Conservation (phyloP, 2,888 invertebrate species). For the Drosophila sordidula region DNA sequence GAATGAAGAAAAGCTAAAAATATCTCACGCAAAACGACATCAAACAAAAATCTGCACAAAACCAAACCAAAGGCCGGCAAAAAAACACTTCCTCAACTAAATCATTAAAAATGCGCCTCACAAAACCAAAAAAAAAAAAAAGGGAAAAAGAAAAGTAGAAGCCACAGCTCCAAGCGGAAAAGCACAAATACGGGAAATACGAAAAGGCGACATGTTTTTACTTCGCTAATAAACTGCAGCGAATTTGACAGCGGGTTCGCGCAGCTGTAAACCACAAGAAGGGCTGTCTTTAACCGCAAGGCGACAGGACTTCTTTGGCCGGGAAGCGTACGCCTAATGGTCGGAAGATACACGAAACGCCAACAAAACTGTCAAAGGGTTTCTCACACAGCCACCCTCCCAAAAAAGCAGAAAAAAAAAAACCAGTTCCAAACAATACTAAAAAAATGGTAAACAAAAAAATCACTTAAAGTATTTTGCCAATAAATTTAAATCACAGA, state of each 20-base stretch:
- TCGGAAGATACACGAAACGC: conserved; percentile 37
- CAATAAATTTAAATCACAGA: conserved; percentile 82
- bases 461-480: conserved; percentile 81
- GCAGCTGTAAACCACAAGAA: conserved; percentile 57
- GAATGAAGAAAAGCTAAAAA: conserved; percentile 17
- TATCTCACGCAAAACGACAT: conserved; percentile 56
- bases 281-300: conserved; percentile 67
- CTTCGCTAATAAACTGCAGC: conserved; percentile 77
- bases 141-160: conserved; percentile 14
- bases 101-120: conserved; percentile 67
- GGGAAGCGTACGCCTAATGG: conserved; percentile 42
- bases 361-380: conserved; percentile 67
- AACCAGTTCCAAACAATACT: conserved; percentile 15
- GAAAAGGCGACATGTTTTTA: conserved; percentile 69
- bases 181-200: conserved; percentile 28
- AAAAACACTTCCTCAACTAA: conserved; percentile 50
- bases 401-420: conserved; percentile 1
- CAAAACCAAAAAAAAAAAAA: conserved; percentile 17
- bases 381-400: conserved; percentile 24
- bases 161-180: conserved; percentile 23
- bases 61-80: conserved; percentile 6
- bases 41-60: conserved; percentile 56
- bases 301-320: conserved; percentile 43
- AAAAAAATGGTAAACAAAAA: conserved; percentile 33
- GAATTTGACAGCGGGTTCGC: conserved; percentile 51